Percentiles rank a stretch among this genome's conserved stretches.
phyloP scores from a whole-genome alignment of 2,113 vertebrate genomes.

The Haplochromis burtoni region DNA sequence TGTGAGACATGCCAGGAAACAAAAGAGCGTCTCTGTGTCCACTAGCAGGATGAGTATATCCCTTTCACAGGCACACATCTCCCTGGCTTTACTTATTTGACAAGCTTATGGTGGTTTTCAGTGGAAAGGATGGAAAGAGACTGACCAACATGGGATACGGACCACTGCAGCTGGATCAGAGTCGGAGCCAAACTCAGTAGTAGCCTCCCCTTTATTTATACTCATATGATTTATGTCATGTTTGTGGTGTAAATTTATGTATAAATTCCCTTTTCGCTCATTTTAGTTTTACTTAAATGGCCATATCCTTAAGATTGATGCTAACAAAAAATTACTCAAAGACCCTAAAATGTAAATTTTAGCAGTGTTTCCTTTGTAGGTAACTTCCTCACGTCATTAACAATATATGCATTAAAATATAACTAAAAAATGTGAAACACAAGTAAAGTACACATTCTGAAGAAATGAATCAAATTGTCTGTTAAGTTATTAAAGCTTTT shows the following conservation, averaged over 20 bases:
- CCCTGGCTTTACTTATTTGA: slow-evolving; percentile 85
- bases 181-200: neutral
- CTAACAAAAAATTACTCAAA: neutral
- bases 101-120: slow-evolving; percentile 59
- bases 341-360: neutral
- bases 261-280: neutral
- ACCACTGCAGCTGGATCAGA: neutral
- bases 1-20: slow-evolving; percentile 90
- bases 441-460: neutral
- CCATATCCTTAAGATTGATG: neutral
- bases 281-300: neutral
- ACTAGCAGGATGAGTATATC: slow-evolving; percentile 80
- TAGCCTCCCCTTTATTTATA: neutral
- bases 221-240: neutral
- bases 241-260: neutral
- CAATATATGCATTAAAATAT: neutral
- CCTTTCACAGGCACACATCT: slow-evolving; percentile 91
- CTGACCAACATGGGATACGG: neutral
- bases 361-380: neutral
- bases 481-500: neutral
- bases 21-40: slow-evolving; percentile 85
- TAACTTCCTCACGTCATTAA: neutral
- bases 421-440: neutral
- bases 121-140: slow-evolving; percentile 11
- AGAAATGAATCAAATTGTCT: neutral